Conservation (phyloP, 1,140 invertebrate genomes). For the Oscheius sp. region DNA sequence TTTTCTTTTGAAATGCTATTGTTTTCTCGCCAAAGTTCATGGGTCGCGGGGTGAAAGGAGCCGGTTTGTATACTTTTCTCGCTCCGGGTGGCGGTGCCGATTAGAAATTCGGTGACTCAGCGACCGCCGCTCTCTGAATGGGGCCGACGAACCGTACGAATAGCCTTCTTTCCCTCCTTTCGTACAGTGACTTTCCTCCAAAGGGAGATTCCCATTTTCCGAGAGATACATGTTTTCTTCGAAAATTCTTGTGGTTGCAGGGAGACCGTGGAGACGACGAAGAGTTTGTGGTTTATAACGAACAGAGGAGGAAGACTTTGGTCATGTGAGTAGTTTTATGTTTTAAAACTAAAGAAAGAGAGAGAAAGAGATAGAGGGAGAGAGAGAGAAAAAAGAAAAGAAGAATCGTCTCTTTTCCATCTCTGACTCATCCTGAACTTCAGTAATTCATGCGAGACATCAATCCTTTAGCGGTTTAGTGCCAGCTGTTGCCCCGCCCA, state of each 20-base stretch:
- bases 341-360: not conserved
- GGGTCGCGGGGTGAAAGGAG: too few relatives aligned
- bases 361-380: not conserved
- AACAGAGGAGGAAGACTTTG: conserved; percentile 28
- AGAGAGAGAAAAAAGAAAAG: not conserved
- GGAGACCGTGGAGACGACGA: conserved; percentile 31
- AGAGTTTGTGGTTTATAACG: conserved; percentile 30
- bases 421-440: not conserved
- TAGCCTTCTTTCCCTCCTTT: too few relatives aligned
- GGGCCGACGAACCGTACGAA: too few relatives aligned
- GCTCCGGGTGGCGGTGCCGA: too few relatives aligned
- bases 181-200: too few relatives aligned
- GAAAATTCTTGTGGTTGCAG: not conserved
- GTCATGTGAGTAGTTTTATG: conserved; percentile 38
- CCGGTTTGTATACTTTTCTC: too few relatives aligned
- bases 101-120: too few relatives aligned
- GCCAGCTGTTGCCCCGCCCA: not conserved
- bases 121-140: too few relatives aligned
- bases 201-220: too few relatives aligned
- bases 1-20: too few relatives aligned
- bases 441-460: not conserved
- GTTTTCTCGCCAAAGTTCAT: too few relatives aligned
- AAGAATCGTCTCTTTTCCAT: not conserved
- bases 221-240: not conserved
- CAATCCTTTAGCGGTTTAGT: not conserved